phyloP scores from a whole-genome alignment of 2,888 invertebrate species.

The Salpingus planirostris region DNA sequence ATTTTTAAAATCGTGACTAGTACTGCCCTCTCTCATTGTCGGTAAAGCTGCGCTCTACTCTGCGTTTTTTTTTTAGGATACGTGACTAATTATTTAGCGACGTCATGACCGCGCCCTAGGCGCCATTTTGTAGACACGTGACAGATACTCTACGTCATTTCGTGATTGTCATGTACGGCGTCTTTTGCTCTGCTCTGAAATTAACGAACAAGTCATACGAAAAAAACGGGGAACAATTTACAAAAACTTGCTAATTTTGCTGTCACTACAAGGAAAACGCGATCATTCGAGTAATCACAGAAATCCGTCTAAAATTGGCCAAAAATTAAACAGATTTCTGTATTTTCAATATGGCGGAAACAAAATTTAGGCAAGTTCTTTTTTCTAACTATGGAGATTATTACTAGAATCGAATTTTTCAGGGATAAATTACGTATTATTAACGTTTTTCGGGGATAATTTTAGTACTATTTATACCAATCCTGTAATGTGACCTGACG shows the following conservation, averaged over 20 bases:
- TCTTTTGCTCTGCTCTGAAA: too few relatives aligned
- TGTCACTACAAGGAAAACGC: neutral
- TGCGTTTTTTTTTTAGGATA: slow-evolving; percentile 6
- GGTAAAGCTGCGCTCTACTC: too few relatives aligned
- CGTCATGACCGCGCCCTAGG: slow-evolving; percentile 16
- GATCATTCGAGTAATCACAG: neutral
- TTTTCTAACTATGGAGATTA: too few relatives aligned
- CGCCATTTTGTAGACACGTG: slow-evolving; percentile 13
- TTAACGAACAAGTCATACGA: slow-evolving; percentile 14
- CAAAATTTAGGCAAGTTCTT: too few relatives aligned
- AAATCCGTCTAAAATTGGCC: slow-evolving; percentile 11
- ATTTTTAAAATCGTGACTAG: too few relatives aligned
- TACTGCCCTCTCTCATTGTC: too few relatives aligned
- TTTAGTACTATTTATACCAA: neutral
- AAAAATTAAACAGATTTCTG: slow-evolving; percentile 10
- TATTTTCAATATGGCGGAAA: too few relatives aligned
- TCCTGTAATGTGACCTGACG: slow-evolving; percentile 2
- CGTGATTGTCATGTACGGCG: too few relatives aligned
- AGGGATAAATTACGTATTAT: too few relatives aligned
- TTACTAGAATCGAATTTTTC: too few relatives aligned
- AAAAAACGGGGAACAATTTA: slow-evolving; percentile 4
- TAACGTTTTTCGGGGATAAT: neutral
- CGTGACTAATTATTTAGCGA: slow-evolving; percentile 10
- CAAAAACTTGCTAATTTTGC: slow-evolving; percentile 13
- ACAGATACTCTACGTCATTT: too few relatives aligned